Conservation (phyloP, 2,888 invertebrate species). For the Apamea epomidion region DNA sequence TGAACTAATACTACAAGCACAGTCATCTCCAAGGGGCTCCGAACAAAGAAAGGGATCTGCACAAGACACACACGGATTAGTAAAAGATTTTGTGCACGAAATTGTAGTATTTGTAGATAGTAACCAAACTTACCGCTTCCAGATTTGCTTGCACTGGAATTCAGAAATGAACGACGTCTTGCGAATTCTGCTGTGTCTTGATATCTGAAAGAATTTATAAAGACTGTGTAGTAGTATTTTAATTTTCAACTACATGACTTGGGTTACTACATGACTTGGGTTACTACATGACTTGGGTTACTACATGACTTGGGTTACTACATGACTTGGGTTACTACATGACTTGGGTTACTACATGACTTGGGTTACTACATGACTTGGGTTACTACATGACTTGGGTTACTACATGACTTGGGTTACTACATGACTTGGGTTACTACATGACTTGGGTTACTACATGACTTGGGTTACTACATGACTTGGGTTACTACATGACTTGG, state of each 20-base stretch:
- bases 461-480: background rate
- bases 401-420: no score
- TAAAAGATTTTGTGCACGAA: constrained; percentile 15
- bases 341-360: background rate
- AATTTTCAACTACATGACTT: background rate
- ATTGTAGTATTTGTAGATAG: background rate
- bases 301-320: no score
- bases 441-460: no score
- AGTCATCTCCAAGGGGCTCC: constrained; percentile 90
- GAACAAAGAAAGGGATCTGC: constrained; percentile 91
- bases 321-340: no score
- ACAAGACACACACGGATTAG: constrained; percentile 57
- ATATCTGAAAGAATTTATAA: constrained; percentile 88
- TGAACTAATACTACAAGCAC: constrained; percentile 92
- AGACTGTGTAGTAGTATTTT: background rate
- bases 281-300: no score
- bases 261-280: background rate
- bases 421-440: no score
- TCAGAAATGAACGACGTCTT: constrained; percentile 91
- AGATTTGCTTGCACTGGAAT: constrained; percentile 88
- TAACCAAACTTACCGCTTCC: constrained; percentile 91
- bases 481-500: no score
- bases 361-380: no score
- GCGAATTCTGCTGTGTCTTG: constrained; percentile 94
- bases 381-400: no score